Base-by-base conservation (phyloP, 2,888 invertebrate genomes). In the Leucania comma region DNA sequence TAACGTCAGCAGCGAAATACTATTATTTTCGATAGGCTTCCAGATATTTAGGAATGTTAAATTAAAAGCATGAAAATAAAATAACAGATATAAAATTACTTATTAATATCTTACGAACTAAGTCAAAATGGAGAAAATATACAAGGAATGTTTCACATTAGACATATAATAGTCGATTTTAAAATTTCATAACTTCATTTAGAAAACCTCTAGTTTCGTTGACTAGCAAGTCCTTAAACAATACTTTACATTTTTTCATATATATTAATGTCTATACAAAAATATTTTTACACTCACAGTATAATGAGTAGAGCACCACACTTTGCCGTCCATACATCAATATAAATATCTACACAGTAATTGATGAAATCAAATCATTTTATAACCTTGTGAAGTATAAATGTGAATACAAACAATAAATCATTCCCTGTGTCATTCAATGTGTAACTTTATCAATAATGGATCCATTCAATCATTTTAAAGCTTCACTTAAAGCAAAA, bases 141-240 rank as follows among this genome's bases (percentile, higher is more conserved):
- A 65, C 57, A 78, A 68, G 84, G 74, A 84, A 83, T 81, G 79
- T 61, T 72, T 57, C n/a, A 57, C 22, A 51, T 72, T n/a, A 59
- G 10, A 35, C 67, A 5, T 51, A 63, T 10, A 51, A 66, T 46
- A 65, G 12, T 46, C 32, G 10, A 38, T 69, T 70, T 70, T 24
- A 14, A 62, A 76, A 64, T 64, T 46, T n/a, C 48, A 56, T 81
- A n/a, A 65, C 62, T 69, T 68, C 24, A 59, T 74, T 68, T 63
- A 63, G n/a, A 51, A 73, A 81, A 83, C 78, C 66, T 80, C 78
- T 10, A 85, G 72, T 81, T 72, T 68, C 68, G 66, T 29, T 79
- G 77, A 84, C 85, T 85, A 85, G 77, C 42, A 78, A 82, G 77
- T 75, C 73, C 66, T 57, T 75, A 74, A 4, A 68, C 35, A 73